Evolutionary conservation across 2,113 vertebrate species (phyloP).

Genomic region (Embiotoca jacksoni): DNA sequence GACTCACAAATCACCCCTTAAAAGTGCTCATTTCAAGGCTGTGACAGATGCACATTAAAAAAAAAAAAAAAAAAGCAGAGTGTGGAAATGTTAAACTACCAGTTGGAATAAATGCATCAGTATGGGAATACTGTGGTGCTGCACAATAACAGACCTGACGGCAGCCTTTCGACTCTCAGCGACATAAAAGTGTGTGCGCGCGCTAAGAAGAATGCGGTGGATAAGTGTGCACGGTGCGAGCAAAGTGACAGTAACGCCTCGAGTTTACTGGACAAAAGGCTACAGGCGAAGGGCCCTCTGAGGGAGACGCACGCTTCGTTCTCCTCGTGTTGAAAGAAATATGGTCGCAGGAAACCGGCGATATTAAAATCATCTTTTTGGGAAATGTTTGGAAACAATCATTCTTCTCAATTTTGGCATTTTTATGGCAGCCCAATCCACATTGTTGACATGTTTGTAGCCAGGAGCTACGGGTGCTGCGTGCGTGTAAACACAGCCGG

Average conservation of each 20-base stretch:
- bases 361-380: too few species aligned
- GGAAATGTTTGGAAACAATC: too few species aligned
- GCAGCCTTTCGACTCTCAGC: constrained; percentile 11
- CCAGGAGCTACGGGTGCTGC: too few species aligned
- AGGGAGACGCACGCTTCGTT: not conserved
- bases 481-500: too few species aligned
- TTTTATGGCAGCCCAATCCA: too few species aligned
- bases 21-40: constrained; percentile 37
- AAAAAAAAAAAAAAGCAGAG: not conserved
- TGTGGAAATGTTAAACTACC: constrained; percentile 18
- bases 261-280: not conserved
- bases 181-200: not conserved
- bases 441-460: too few species aligned
- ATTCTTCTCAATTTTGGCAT: too few species aligned
- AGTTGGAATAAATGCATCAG: not conserved
- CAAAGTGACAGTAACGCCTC: constrained; percentile 6
- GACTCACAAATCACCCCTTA: constrained; percentile 48
- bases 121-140: not conserved
- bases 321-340: not conserved
- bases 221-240: not conserved
- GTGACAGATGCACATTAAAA: constrained; percentile 5
- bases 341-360: too few species aligned
- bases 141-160: constrained; percentile 6
- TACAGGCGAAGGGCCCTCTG: not conserved
- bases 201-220: not conserved